Base-by-base conservation (phyloP, 2,888 invertebrate genomes). In the Drosophila colorata region DNA sequence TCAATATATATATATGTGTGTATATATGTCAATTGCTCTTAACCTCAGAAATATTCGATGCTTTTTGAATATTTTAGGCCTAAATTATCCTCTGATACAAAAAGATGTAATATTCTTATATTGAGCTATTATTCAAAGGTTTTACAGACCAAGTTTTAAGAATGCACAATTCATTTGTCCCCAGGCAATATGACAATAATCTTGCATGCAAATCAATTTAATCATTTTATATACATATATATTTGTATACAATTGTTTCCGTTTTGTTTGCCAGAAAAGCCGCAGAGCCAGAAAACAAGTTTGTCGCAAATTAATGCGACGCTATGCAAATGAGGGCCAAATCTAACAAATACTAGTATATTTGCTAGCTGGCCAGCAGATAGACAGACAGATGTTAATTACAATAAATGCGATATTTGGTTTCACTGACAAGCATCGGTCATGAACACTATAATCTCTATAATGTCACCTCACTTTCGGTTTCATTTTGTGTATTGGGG, bases 321-420 rank as follows among this genome's bases (percentile, higher is more conserved):
- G 20, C 35, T 18, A 66, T 69, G 64, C 64, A 78, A 81, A 65
- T 67, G 53, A 80, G 68, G 55, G 47, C 65, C 46, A 51, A 14
- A 48, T 46, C 9, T 38, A 23, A 40, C 9, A 28, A 13, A n/a
- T n/a, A n/a, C n/a, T 48, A 14, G 25, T 40, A 43, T 41, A 14
- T 51, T 40, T 49, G 37, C 33, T 49, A 58, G 20, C 7, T 61
- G 51, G 37, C 56, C 28, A 25, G 33, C 11, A 25, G 44, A 41
- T 13, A 37, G 8, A 33, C 49, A 16, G 18, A 18, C 31, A 31
- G 20, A 46, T 11, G 25, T 25, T 35, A 11, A 52, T 41, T 33
- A 46, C n/a, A 13, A 28, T 35, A 11, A 51, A 46, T 49, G 13
- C 7, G 31, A 37, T 28, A 58, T 14, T 37, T 16, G 44, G 2